Base-by-base conservation (phyloP, 2,888 invertebrate genomes). In the Notodonta dromedarius region DNA sequence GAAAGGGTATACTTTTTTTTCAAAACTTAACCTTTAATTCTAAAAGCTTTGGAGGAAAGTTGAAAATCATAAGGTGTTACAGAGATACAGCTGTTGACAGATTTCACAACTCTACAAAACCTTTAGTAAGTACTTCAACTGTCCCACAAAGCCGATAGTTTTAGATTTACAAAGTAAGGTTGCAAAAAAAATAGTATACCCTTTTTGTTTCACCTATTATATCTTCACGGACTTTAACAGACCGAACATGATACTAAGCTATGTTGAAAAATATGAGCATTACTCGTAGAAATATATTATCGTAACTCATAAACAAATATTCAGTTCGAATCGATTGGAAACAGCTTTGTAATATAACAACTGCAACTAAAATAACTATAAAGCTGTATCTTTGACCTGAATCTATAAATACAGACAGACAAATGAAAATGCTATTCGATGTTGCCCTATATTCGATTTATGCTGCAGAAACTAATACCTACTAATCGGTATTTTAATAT, bases 381-480 rank as follows among this genome's bases (percentile, higher is more conserved):
- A 58, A 59, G 32, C 13, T 71, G 61, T 65, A 73, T 69, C 60
- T 72, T 64, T 74, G 72, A 76, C 74, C 74, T 60, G 60, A 66
- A 66, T 66, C 62, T 65, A 65, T 62, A 59, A 63, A 71, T 71
- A 60, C 50, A 57, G 52, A 32, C 60, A 61, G 55, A 64, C 69
- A 59, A 66, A 73, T 63, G 63, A 56, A 67, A 64, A 60, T 46
- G 53, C 59, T 63, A 59, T 72, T 71, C 61, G 59, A 57, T 55
- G 44, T 61, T 62, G 67, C 61, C 61, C 70, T 69, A 58, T 66
- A 64, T 69, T 58, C 40, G 54, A 44, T 52, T 58, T 65, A 57
- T 65, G 61, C 57, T 12, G 24, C 32, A 52, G 52, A 32, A 9
- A 13, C 11, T 24, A 12, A 32, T 50, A 16, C n/a, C 16, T 50